These are phyloP conservation scores for Phengaris arion DNA, from an alignment of 2,888 invertebrate species.

Conservation along the genomic window DNA sequence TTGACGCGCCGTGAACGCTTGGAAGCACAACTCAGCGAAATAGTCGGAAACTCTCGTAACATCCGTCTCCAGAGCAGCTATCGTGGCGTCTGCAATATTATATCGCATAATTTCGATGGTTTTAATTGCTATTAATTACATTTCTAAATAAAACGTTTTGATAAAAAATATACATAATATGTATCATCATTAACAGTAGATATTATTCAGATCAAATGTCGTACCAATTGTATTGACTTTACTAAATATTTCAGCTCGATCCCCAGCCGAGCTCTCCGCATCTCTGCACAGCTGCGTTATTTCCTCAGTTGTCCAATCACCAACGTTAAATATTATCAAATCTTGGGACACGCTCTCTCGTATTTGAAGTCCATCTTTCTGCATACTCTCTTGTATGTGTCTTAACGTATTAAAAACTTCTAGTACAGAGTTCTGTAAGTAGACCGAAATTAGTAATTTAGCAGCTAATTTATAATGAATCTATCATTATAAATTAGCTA, in stretches of 20 bases:
- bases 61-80: slow-evolving; percentile 57
- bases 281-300: slow-evolving; percentile 61
- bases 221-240: slow-evolving; percentile 54
- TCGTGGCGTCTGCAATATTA: slow-evolving; percentile 48
- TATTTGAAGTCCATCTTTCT: slow-evolving; percentile 52
- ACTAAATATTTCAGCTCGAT: slow-evolving; percentile 55
- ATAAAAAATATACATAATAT: not conserved
- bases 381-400: slow-evolving; percentile 57
- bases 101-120: not conserved
- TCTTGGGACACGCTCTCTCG: slow-evolving; percentile 57
- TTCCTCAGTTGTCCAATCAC: slow-evolving; percentile 67
- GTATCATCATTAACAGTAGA: too few relatives aligned
- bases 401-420: slow-evolving; percentile 60
- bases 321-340: slow-evolving; percentile 65
- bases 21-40: slow-evolving; percentile 66
- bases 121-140: not conserved
- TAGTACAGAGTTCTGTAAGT: slow-evolving; percentile 60
- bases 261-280: slow-evolving; percentile 47
- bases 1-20: slow-evolving; percentile 65
- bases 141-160: not conserved
- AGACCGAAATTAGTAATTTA: not conserved
- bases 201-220: not conserved
- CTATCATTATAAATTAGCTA: not conserved
- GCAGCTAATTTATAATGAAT: not conserved
- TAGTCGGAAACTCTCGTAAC: slow-evolving; percentile 55